phyloP scores from a whole-genome alignment of 2,113 vertebrate genomes.

The Piaya cayana region DNA sequence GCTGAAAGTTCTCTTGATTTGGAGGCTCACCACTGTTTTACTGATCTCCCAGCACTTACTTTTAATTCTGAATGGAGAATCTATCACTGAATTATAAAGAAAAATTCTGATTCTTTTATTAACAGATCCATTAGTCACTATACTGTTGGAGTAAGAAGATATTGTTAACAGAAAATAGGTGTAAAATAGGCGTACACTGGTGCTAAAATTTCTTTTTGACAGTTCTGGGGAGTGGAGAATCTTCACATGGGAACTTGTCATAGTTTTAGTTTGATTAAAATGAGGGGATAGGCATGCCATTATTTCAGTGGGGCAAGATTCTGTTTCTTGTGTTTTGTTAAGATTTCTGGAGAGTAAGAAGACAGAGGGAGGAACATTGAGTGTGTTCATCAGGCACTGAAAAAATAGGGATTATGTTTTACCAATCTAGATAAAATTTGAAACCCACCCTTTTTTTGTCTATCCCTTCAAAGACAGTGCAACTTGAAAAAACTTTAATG shows the following conservation, averaged over 20 bases:
- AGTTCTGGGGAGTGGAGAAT: background rate
- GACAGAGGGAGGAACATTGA: background rate
- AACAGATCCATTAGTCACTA: background rate
- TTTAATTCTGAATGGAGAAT: background rate
- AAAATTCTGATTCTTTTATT: background rate
- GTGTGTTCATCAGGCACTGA: background rate
- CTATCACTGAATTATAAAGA: background rate
- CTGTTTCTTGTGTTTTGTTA: background rate
- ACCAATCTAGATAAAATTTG: background rate
- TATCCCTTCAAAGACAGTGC: background rate
- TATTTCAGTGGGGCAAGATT: background rate
- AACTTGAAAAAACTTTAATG: background rate
- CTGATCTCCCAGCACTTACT: background rate
- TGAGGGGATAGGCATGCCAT: background rate
- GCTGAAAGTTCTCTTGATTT: background rate
- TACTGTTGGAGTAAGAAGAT: background rate
- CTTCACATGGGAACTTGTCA: background rate
- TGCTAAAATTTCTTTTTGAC: background rate
- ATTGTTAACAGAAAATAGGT: background rate
- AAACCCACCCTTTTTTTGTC: background rate
- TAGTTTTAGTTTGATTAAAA: background rate
- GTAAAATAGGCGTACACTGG: background rate
- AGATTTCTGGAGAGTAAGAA: background rate
- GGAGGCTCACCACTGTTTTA: background rate
- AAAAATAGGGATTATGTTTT: background rate